phyloP scores from a whole-genome alignment of 1,140 invertebrate species.

The Orchestia grillus region DNA sequence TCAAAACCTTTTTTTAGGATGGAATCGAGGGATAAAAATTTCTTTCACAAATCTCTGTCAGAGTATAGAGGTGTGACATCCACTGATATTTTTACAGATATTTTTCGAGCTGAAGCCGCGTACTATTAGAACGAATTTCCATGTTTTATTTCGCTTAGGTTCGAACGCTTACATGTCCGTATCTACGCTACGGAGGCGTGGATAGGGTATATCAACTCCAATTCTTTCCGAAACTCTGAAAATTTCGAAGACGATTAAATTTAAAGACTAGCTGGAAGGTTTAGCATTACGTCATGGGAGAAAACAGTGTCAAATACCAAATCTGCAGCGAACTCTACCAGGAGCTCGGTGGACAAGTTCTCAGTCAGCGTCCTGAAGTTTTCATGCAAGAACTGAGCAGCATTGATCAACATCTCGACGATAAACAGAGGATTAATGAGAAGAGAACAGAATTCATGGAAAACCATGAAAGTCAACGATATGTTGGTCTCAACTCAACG shows the following conservation, averaged over 20 bases:
- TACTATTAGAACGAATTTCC: too few relatives aligned
- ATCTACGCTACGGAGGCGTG: not conserved
- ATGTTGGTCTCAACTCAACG: not conserved
- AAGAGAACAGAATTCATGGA: not conserved
- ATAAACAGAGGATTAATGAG: not conserved
- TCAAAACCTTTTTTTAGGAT: too few relatives aligned
- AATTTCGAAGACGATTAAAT: not conserved
- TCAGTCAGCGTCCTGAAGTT: not conserved
- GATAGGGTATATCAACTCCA: conserved; percentile 11
- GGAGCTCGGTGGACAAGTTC: not conserved
- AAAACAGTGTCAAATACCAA: not conserved
- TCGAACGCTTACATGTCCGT: not conserved
- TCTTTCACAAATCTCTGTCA: too few relatives aligned
- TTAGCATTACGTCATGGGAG: not conserved
- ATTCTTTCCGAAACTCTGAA: not conserved
- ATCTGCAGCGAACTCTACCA: not conserved
- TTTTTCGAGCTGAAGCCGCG: too few relatives aligned
- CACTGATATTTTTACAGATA: too few relatives aligned
- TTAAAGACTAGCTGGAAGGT: not conserved
- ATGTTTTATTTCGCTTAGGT: not conserved
- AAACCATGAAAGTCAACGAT: not conserved
- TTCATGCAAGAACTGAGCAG: conserved; percentile 6
- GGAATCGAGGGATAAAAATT: too few relatives aligned
- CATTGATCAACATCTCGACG: conserved; percentile 23
- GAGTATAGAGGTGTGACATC: too few relatives aligned